A percentile compares a stretch with the other conserved stretches of the same genome.
These are phyloP conservation scores for Maniola hyperantus DNA, from an alignment of 2,888 invertebrate genomes.

Conservation along the genomic window DNA sequence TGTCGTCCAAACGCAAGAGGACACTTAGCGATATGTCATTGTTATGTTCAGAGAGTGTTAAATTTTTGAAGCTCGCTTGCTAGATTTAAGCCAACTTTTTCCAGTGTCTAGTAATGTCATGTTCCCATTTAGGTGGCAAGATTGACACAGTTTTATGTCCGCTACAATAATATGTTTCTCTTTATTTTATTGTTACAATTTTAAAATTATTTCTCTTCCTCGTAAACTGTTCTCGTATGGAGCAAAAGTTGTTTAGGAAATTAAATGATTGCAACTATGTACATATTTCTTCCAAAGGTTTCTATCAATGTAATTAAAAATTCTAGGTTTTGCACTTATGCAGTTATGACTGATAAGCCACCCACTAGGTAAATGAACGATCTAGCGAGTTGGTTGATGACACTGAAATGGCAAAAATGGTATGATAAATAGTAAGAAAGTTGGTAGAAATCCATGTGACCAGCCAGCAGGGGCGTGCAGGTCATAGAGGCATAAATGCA, in stretches of 20 bases:
- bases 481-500: no score
- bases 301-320: no score
- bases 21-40: conserved; percentile 69
- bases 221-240: not conserved
- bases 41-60: conserved; percentile 56
- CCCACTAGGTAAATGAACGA: no score
- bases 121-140: conserved; percentile 35
- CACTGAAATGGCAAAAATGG: no score
- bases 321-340: no score
- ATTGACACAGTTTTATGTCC: conserved; percentile 31
- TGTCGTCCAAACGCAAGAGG: conserved; percentile 63
- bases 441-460: no score
- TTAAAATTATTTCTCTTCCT: not conserved
- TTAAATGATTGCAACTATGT: not conserved
- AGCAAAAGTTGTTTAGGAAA: not conserved
- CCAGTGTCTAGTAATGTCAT: conserved; percentile 34
- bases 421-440: no score
- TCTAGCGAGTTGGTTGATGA: no score
- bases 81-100: conserved; percentile 36
- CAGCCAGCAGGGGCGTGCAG: no score
- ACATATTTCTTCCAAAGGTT: no score
- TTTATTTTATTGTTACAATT: conserved; percentile 22
- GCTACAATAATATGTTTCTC: conserved; percentile 25
- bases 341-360: no score
- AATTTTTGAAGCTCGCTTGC: conserved; percentile 36